Evolutionary conservation across 2,888 invertebrate genomes (phyloP).

Genomic region (Cerceris ruficornis): DNA sequence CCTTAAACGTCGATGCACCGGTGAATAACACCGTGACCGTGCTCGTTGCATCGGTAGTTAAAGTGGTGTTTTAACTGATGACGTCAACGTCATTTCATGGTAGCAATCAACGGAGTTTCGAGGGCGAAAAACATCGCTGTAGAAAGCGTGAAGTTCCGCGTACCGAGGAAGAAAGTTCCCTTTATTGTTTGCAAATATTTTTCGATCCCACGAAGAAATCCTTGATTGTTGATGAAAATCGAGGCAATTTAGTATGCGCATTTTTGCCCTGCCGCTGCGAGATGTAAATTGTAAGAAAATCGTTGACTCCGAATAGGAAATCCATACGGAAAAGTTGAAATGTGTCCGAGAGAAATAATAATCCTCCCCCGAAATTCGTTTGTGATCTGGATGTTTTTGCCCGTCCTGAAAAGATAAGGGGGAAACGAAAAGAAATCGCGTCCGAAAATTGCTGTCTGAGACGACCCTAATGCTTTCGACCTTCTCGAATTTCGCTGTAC

Average conservation of each 20-base stretch:
- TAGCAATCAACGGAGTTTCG: conserved; percentile 35
- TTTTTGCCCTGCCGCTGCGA: too few relatives aligned
- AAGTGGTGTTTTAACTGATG: conserved; percentile 51
- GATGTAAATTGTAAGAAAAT: too few relatives aligned
- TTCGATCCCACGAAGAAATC: too few relatives aligned
- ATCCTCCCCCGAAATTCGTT: neutral
- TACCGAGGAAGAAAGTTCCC: neutral
- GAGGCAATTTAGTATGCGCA: too few relatives aligned
- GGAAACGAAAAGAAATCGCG: conserved; percentile 10
- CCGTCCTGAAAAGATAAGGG: neutral
- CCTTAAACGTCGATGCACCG: neutral
- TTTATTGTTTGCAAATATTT: too few relatives aligned
- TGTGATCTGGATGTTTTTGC: neutral
- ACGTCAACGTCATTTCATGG: conserved; percentile 54
- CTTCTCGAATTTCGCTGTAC: too few relatives aligned
- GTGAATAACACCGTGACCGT: conserved; percentile 36
- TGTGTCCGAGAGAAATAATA: too few relatives aligned
- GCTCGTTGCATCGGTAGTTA: conserved; percentile 39
- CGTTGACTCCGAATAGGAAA: too few relatives aligned
- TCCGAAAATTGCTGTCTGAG: neutral
- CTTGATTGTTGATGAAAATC: too few relatives aligned
- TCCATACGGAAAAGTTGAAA: too few relatives aligned
- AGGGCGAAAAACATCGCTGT: neutral
- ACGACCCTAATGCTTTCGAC: conserved; percentile 1
- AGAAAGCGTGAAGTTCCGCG: neutral